Conservation (phyloP, 2,888 invertebrate genomes). For the Rugalucina vietnamica region DNA sequence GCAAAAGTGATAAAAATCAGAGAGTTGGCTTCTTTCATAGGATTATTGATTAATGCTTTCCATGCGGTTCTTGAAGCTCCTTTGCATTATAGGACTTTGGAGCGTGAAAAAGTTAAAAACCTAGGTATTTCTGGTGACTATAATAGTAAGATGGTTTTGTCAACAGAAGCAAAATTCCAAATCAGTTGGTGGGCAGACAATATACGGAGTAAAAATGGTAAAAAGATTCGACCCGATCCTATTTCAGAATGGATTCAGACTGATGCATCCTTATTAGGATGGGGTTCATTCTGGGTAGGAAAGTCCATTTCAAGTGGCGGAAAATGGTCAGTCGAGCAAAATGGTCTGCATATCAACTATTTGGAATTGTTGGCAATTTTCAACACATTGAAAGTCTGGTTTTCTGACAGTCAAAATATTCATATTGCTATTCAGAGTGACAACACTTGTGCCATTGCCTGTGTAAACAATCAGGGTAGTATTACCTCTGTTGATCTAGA, state of each 20-base stretch:
- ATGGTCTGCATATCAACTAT: constrained; percentile 32
- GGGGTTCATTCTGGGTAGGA: constrained; percentile 18
- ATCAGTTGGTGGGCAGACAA: constrained; percentile 25
- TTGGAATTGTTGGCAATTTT: constrained; percentile 43
- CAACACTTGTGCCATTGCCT: constrained; percentile 40
- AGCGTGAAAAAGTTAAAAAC: constrained; percentile 36
- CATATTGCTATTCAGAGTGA: constrained; percentile 38
- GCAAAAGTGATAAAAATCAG: constrained; percentile 12
- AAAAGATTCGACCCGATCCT: constrained; percentile 25
- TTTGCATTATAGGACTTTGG: constrained; percentile 37
- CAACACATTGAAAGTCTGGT: constrained; percentile 27
- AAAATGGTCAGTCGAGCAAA: constrained; percentile 24
- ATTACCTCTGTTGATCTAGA: constrained; percentile 18
- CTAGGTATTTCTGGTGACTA: constrained; percentile 3
- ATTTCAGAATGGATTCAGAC: constrained; percentile 26
- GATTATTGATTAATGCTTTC: constrained; percentile 23
- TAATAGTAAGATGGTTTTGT: constrained; percentile 2
- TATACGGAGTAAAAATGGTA: constrained; percentile 35
- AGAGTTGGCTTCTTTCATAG: constrained; percentile 37
- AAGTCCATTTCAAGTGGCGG: constrained; percentile 15
- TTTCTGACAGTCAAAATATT: background rate
- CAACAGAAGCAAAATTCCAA: background rate
- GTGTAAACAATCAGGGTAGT: constrained; percentile 43
- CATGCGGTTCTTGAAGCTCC: constrained; percentile 38
- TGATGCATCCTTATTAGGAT: constrained; percentile 36